Conservation (phyloP, 2,113 vertebrate species). For the Brevimyrus niger region DNA sequence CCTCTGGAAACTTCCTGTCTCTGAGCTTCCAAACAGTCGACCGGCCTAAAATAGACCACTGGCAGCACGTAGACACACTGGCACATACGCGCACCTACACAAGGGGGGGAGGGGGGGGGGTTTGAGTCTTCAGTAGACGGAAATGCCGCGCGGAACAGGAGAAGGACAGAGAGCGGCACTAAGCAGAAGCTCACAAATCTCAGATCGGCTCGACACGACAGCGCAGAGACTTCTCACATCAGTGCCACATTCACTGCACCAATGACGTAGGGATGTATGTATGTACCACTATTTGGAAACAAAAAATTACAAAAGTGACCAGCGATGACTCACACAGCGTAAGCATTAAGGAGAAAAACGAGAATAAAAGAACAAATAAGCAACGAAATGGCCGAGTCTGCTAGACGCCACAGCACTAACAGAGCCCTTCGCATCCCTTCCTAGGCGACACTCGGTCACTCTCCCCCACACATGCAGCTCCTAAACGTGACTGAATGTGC, state of each 20-base stretch:
- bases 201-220: neutral
- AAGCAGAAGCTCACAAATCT: neutral
- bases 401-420: neutral
- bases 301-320: neutral
- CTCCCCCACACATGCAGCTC: neutral
- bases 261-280: too few species aligned
- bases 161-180: neutral
- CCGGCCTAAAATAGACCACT: constrained; percentile 13
- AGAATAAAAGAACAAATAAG: neutral
- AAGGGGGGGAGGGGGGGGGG: neutral
- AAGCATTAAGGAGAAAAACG: neutral
- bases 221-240: neutral
- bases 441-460: neutral
- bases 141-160: neutral
- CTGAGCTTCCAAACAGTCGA: constrained; percentile 9
- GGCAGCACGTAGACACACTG: neutral
- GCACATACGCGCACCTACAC: neutral
- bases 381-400: neutral
- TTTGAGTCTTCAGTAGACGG: neutral
- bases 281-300: neutral
- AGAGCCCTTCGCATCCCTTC: neutral
- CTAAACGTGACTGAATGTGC: neutral
- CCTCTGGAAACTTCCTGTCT: constrained; percentile 4
- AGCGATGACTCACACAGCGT: neutral
- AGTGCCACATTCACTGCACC: neutral